These are phyloP conservation scores for Xestia sexstrigata DNA, from an alignment of 2,888 invertebrate species.

Conservation along the genomic window DNA sequence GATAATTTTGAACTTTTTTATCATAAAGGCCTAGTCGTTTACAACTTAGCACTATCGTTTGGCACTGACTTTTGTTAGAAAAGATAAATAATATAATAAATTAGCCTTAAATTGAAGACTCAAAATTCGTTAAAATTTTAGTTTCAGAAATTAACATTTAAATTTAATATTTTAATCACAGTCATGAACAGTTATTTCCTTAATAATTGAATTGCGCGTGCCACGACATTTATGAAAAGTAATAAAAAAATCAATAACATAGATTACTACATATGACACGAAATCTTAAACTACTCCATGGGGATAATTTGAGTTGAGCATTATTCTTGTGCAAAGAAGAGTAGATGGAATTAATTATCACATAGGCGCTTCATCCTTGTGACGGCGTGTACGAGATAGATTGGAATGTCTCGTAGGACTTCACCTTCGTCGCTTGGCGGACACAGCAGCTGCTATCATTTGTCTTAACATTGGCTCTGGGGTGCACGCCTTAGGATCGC, in stretches of 20 bases:
- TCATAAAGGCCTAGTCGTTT: slow-evolving; percentile 86
- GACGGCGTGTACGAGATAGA: slow-evolving; percentile 78
- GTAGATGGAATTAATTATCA: slow-evolving; percentile 86
- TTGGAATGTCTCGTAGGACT: slow-evolving; percentile 73
- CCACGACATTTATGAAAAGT: slow-evolving; percentile 85
- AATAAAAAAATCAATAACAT: slow-evolving; percentile 79
- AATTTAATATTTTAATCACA: slow-evolving; percentile 87
- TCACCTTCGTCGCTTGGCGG: slow-evolving; percentile 94
- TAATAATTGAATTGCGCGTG: slow-evolving; percentile 83
- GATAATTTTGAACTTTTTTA: slow-evolving; percentile 84
- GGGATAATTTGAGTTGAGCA: slow-evolving; percentile 90
- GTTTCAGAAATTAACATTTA: slow-evolving; percentile 81
- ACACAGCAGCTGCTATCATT: slow-evolving; percentile 96
- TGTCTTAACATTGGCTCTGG: slow-evolving; percentile 97
- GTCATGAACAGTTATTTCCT: slow-evolving; percentile 84
- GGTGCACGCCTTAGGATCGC: slow-evolving; percentile 97
- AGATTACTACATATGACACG: slow-evolving; percentile 89
- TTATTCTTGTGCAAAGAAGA: slow-evolving; percentile 89
- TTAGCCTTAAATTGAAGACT: slow-evolving; percentile 82
- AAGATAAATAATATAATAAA: slow-evolving; percentile 78
- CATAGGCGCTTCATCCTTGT: slow-evolving; percentile 82
- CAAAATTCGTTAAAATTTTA: slow-evolving; percentile 77
- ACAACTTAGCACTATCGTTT: slow-evolving; percentile 90
- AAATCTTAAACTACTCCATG: slow-evolving; percentile 89
- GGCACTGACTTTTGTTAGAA: slow-evolving; percentile 87